Conservation (phyloP, 2,797 vertebrate genomes). For the Spinibarbus caldwelli region DNA sequence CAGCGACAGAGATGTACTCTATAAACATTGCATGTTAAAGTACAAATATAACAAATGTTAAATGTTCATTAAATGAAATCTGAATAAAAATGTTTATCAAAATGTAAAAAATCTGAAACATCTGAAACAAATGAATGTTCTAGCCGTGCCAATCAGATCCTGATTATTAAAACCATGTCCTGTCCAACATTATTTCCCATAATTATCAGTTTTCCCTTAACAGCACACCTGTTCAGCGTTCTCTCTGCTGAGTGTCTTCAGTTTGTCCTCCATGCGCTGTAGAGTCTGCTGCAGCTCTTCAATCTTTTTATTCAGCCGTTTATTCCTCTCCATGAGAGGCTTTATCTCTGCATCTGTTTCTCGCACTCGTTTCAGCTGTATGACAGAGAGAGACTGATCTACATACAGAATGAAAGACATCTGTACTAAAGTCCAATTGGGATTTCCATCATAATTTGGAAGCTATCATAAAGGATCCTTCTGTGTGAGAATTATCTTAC, state of each 20-base stretch:
- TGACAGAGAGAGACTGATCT: constrained; percentile 10
- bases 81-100: background rate
- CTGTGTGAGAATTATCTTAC: background rate
- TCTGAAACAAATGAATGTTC: background rate
- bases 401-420: background rate
- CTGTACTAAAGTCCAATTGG: background rate
- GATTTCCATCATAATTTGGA: background rate
- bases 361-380: constrained; percentile 90
- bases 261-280: constrained; percentile 97
- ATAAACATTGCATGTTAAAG: background rate
- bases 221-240: constrained; percentile 88
- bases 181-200: background rate
- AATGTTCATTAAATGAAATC: background rate
- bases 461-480: background rate
- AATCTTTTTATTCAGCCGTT: constrained; percentile 91
- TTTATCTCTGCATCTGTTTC: constrained; percentile 97
- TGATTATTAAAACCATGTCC: background rate
- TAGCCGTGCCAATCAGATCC: background rate
- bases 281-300: constrained; percentile 92
- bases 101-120: background rate
- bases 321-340: constrained; percentile 94
- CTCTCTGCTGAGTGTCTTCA: constrained; percentile 90
- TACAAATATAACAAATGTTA: background rate
- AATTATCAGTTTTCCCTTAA: background rate
- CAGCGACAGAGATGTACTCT: background rate